Evolutionary conservation across 2,888 invertebrate species (phyloP).

Genomic region (Suillia variegata): DNA sequence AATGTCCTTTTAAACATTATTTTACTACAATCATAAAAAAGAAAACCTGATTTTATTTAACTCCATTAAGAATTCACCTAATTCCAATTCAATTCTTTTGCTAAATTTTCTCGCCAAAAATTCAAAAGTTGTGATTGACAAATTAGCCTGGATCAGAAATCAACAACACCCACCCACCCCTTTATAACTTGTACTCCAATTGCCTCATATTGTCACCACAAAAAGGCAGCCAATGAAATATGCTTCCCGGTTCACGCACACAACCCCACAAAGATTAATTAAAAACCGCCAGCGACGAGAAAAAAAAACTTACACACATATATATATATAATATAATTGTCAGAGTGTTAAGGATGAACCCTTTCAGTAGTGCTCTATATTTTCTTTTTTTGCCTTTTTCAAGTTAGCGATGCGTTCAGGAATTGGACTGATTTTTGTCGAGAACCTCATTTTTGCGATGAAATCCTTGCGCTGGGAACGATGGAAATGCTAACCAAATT

Average conservation of each 20-base stretch:
- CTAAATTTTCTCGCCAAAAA: no score
- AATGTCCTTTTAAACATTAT: no score
- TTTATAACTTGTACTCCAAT: conserved; percentile 1
- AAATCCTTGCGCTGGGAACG: neutral
- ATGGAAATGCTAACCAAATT: no score
- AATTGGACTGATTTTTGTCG: conserved; percentile 20
- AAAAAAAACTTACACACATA: neutral
- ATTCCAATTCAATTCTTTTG: no score
- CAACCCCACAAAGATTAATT: conserved; percentile 39
- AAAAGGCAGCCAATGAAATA: conserved; percentile 5
- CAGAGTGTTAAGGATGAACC: neutral
- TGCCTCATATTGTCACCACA: neutral
- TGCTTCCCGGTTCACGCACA: conserved; percentile 11
- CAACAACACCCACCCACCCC: conserved; percentile 44
- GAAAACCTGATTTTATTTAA: no score
- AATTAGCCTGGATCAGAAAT: conserved; percentile 49
- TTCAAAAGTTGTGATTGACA: conserved; percentile 43
- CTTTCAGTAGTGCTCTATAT: neutral
- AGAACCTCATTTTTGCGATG: neutral
- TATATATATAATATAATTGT: no score
- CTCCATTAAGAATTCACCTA: no score
- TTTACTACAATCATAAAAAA: no score
- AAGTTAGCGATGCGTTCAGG: conserved; percentile 23
- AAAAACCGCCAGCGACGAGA: conserved; percentile 30
- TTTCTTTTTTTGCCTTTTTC: neutral